phyloP scores from a whole-genome alignment of 2,797 vertebrate species.

The Prionace glauca region DNA sequence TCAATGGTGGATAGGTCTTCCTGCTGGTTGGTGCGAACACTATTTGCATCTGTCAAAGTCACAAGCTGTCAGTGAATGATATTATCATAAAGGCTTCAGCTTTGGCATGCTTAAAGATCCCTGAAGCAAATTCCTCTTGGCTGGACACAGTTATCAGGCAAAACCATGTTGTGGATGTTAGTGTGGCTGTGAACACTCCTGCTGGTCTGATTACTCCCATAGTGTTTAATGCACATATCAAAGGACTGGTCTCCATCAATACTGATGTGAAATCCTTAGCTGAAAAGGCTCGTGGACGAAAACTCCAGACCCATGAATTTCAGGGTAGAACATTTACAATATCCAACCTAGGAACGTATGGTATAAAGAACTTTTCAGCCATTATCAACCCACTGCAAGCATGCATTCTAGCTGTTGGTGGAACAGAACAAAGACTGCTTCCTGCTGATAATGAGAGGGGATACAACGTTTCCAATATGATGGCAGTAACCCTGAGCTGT shows the following conservation, averaged over 20 bases:
- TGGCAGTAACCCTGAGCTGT: conserved; percentile 95
- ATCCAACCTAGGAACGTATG: conserved; percentile 97
- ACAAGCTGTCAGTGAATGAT: conserved; percentile 91
- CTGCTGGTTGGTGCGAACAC: too few relatives aligned
- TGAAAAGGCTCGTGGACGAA: conserved; percentile 80
- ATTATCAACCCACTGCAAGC: conserved; percentile 97
- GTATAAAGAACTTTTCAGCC: conserved; percentile 93
- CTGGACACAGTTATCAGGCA: conserved; percentile 93
- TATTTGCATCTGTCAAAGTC: too few relatives aligned
- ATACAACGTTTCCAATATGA: conserved; percentile 87
- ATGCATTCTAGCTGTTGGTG: conserved; percentile 89
- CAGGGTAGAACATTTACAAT: conserved; percentile 98
- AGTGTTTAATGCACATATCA: conserved; percentile 88
- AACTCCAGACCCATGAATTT: conserved; percentile 92
- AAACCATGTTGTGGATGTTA: conserved; percentile 91
- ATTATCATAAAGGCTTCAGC: conserved; percentile 96
- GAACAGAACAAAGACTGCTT: conserved; percentile 79
- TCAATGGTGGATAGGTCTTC: too few relatives aligned
- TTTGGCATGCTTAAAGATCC: conserved; percentile 89
- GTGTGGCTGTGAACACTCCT: conserved; percentile 85
- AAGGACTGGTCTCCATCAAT: conserved; percentile 81
- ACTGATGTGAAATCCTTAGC: conserved; percentile 76
- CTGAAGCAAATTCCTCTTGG: conserved; percentile 97
- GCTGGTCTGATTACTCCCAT: conserved; percentile 93
- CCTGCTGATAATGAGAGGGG: conserved; percentile 92